Evolutionary conservation across 1,140 invertebrate genomes (phyloP).

Genomic region (Drosophila nigromelanica): DNA sequence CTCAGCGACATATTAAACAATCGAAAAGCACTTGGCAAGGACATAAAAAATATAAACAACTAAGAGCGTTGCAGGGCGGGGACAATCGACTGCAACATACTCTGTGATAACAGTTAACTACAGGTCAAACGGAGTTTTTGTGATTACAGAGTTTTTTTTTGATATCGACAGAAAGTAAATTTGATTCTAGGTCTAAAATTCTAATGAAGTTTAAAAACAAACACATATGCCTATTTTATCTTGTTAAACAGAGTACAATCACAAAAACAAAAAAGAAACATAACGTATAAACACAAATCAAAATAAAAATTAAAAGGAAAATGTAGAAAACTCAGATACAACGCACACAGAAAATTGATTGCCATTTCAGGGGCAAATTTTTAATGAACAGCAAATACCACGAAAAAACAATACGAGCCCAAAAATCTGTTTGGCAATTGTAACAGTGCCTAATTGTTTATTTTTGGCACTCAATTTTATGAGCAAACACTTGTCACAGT

Average conservation of each 20-base stretch:
- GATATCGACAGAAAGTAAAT: no score
- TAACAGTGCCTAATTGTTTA: constrained; percentile 50
- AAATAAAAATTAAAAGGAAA: constrained; percentile 4
- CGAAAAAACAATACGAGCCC: constrained; percentile 10
- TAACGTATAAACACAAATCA: constrained; percentile 6
- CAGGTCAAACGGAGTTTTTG: no score
- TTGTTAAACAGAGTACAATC: no score
- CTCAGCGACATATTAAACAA: constrained; percentile 78
- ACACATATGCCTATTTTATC: no score
- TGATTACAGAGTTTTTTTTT: no score
- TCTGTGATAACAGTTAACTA: no score
- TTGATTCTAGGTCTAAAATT: no score
- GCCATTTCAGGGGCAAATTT: constrained; percentile 74
- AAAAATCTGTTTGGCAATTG: constrained; percentile 22
- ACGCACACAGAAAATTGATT: constrained; percentile 57
- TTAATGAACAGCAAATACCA: constrained; percentile 76
- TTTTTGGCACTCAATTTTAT: constrained; percentile 21
- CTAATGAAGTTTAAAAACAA: no score
- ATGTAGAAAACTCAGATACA: constrained; percentile 7
- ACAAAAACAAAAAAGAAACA: constrained; percentile 16
- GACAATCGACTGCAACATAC: no score
- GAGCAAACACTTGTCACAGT: constrained; percentile 7
- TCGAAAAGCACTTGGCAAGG: constrained; percentile 73
- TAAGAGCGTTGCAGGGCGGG: no score
- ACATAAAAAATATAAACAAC: constrained; percentile 15